Evolutionary conservation across 2,113 vertebrate species (phyloP), one percentile per base, ranked within the genome.

Genomic region (Eurypyga helias): DNA sequence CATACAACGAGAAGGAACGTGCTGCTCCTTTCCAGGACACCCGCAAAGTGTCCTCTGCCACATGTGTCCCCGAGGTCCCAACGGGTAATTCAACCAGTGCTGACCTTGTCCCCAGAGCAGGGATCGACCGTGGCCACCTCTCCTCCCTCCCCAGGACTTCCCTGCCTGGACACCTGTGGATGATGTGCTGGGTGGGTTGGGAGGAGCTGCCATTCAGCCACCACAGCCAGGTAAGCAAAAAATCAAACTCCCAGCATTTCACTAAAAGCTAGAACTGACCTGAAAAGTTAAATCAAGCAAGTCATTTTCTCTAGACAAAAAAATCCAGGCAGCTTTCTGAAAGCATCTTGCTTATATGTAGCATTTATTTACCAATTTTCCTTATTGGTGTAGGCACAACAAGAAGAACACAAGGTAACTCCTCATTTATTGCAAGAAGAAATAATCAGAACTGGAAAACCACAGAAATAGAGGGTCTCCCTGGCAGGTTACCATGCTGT

Each of bases 121-220:
- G 34, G 24, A 89, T 67, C 5, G 4, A 62, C 60, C 6, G 1
- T 33, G 52, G 9, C 17, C 33, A 28, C 18, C 3, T 13, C 45
- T 69, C 10, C 52, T 64, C 3, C 34, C 28, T 43, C 49, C 15
- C n/a, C 5, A 10, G 52, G 33, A 38, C 54, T 72, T 73, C 45
- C 49, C 46, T 55, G 19, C 54, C 75, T 46, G 25, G 23, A 10
- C 25, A 17, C 17, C 46, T 54, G 18, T 0, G 0, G 55, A 45
- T 12, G 28, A 0, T 0, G 10, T 17, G 11, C 34, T 48, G 41
- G 4, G 3, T 33, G 25, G 5, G 17, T 70, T 1, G 2, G 75
- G 36, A 38, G 4, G 7, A 76, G 24, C 3, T 55, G 17, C 16
- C 1, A 0, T 52, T 88, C 33, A 79, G 17, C 33, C 14, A 29